These are phyloP conservation scores for Melanotaenia duboulayi DNA, from an alignment of 2,113 vertebrate species.

Conservation along the genomic window DNA sequence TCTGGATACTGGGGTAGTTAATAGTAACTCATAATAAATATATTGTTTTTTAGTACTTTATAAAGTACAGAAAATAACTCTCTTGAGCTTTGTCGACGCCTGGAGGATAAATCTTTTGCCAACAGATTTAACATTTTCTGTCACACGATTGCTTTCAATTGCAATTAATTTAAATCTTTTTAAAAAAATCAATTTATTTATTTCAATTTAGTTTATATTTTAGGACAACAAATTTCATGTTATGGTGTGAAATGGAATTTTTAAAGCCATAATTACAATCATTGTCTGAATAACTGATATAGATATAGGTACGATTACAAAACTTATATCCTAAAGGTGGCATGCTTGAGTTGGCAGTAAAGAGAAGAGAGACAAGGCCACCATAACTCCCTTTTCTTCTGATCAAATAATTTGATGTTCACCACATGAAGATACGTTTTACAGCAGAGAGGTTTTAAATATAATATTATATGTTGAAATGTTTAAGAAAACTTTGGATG, in stretches of 20 bases:
- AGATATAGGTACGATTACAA: slow-evolving; percentile 58
- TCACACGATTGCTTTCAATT: slow-evolving; percentile 16
- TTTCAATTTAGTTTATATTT: slow-evolving; percentile 4
- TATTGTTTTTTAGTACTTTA: slow-evolving; percentile 38
- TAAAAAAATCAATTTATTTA: no score
- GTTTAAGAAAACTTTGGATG: slow-evolving; percentile 19
- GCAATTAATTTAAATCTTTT: no score
- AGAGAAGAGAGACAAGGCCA: slow-evolving; percentile 56
- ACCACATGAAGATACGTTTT: slow-evolving; percentile 35
- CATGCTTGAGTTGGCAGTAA: slow-evolving; percentile 68
- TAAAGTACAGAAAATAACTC: slow-evolving; percentile 27
- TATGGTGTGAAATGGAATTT: slow-evolving; percentile 15
- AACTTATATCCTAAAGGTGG: slow-evolving; percentile 59
- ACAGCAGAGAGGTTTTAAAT: slow-evolving; percentile 23
- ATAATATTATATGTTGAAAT: slow-evolving; percentile 19
- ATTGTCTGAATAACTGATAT: slow-evolving; percentile 59
- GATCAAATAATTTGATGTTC: slow-evolving; percentile 46
- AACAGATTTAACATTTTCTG: slow-evolving; percentile 28
- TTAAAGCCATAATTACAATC: slow-evolving; percentile 58
- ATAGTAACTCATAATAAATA: slow-evolving; percentile 22
- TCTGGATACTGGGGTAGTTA: slow-evolving; percentile 15
- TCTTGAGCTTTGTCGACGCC: slow-evolving; percentile 55
- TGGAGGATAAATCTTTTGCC: slow-evolving; percentile 62
- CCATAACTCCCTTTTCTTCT: slow-evolving; percentile 18
- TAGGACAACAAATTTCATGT: not conserved